phyloP scores from a whole-genome alignment of 2,888 invertebrate species.

The Melanophora roralis region DNA sequence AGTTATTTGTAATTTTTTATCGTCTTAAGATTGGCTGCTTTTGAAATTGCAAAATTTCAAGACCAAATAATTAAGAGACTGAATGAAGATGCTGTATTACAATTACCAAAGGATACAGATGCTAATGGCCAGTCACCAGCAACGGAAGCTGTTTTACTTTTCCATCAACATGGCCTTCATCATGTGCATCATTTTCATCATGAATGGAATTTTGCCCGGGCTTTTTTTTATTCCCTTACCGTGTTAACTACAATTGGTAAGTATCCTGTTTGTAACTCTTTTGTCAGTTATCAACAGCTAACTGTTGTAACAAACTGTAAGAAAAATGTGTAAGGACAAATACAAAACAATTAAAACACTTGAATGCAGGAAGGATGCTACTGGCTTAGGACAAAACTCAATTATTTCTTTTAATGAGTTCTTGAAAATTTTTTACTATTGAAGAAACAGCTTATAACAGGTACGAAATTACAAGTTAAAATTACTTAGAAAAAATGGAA shows the following conservation, averaged over 20 bases:
- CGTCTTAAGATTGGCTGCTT: constrained; percentile 75
- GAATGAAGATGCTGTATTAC: constrained; percentile 86
- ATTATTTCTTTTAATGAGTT: constrained; percentile 40
- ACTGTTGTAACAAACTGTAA: not conserved
- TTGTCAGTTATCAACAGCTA: not conserved
- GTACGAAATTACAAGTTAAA: too few species aligned
- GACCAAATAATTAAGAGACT: constrained; percentile 88
- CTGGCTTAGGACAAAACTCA: constrained; percentile 22
- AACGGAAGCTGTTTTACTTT: constrained; percentile 76
- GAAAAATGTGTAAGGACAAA: not conserved
- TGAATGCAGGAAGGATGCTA: not conserved
- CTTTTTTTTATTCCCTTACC: constrained; percentile 95
- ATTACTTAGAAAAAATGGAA: too few species aligned
- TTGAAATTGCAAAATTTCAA: constrained; percentile 83
- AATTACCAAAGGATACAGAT: constrained; percentile 79
- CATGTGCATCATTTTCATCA: constrained; percentile 68
- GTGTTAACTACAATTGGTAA: constrained; percentile 94
- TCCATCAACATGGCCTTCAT: constrained; percentile 77
- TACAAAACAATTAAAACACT: not conserved
- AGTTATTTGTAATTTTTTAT: not conserved
- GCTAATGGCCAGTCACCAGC: constrained; percentile 75
- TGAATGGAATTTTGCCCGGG: constrained; percentile 92
- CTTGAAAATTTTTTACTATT: constrained; percentile 36
- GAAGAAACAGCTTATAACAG: not conserved
- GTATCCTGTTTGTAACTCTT: constrained; percentile 67